Evolutionary conservation across 2,888 invertebrate species (phyloP).

Genomic region (Argyresthia albistria): DNA sequence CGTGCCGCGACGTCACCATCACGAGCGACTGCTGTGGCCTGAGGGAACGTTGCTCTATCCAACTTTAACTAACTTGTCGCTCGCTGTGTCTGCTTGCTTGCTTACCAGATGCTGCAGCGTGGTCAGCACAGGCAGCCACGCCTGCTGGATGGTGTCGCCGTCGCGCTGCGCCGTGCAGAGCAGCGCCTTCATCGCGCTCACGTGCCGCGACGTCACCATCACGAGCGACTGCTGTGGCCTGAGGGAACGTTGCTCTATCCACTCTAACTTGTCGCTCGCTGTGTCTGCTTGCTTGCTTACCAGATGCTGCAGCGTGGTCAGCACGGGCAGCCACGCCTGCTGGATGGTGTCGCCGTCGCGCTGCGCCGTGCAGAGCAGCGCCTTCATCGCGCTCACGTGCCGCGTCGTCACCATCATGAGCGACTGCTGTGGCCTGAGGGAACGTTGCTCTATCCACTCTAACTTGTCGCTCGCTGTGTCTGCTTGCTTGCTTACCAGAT

Average conservation of each 20-base stretch:
- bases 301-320: slow-evolving; percentile 93
- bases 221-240: slow-evolving; percentile 87
- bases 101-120: slow-evolving; percentile 89
- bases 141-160: slow-evolving; percentile 91
- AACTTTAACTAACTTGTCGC: no score
- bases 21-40: slow-evolving; percentile 87
- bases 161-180: slow-evolving; percentile 92
- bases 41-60: no score
- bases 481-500: slow-evolving; percentile 81
- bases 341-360: slow-evolving; percentile 93
- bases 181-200: slow-evolving; percentile 95
- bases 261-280: no score
- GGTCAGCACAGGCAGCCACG: slow-evolving; percentile 96
- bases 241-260: no score
- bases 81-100: no score
- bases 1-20: slow-evolving; percentile 97
- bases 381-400: slow-evolving; percentile 96
- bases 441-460: no score
- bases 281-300: no score
- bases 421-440: slow-evolving; percentile 80
- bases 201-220: slow-evolving; percentile 97
- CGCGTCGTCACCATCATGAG: slow-evolving; percentile 97
- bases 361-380: slow-evolving; percentile 90
- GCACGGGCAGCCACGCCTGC: slow-evolving; percentile 95
- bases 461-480: no score